Evolutionary conservation across 2,113 vertebrate species (phyloP).

Genomic region (Grammomys dolichurus): DNA sequence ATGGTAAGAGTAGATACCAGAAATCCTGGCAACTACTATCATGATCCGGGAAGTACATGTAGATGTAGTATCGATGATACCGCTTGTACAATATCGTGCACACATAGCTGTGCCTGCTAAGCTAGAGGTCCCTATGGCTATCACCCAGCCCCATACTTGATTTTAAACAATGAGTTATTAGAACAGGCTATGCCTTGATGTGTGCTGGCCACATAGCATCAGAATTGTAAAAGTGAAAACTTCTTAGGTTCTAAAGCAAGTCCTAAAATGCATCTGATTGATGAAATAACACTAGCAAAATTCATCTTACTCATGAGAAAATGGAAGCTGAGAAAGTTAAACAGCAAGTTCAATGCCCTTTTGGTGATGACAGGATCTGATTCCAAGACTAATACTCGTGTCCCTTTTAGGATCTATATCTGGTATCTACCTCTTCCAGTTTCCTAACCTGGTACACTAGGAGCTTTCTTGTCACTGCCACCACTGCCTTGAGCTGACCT

Average conservation of each 20-base stretch:
- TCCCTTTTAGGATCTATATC: background rate
- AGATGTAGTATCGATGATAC: too few relatives aligned
- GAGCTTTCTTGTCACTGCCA: background rate
- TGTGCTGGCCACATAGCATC: background rate
- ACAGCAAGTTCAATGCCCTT: background rate
- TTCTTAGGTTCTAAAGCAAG: background rate
- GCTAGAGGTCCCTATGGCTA: background rate
- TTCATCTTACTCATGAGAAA: background rate
- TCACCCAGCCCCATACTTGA: background rate
- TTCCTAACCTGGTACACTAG: background rate
- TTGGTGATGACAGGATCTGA: background rate
- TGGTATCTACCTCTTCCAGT: background rate
- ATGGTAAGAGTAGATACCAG: background rate
- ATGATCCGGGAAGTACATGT: background rate
- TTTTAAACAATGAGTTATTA: background rate
- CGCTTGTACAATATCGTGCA: too few relatives aligned
- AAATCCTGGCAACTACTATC: background rate
- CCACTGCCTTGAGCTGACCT: slow-evolving; percentile 68
- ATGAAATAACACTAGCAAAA: background rate
- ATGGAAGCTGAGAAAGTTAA: background rate
- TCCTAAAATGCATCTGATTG: background rate
- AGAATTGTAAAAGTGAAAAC: background rate
- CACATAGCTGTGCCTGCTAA: background rate
- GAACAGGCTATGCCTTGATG: background rate
- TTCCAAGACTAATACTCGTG: background rate